These are phyloP conservation scores for Alectura lathami DNA, from an alignment of 2,113 vertebrate genomes.

Conservation along the genomic window DNA sequence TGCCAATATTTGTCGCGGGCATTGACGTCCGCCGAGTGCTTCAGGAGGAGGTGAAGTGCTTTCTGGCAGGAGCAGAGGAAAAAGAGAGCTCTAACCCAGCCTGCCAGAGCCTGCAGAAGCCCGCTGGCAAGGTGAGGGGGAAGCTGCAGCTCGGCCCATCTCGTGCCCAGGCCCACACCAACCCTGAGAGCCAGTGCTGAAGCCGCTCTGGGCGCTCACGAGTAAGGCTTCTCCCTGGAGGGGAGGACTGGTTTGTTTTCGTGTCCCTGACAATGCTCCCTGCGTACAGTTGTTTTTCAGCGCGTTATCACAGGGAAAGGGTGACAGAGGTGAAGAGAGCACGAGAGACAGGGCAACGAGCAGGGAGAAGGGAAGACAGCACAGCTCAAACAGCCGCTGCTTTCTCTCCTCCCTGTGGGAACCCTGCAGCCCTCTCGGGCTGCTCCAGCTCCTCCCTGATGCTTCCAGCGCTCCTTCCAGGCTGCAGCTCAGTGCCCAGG, in stretches of 20 bases:
- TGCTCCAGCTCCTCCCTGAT: neutral
- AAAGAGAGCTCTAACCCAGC: neutral
- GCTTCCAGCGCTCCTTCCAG: neutral
- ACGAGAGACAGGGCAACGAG: rapidly evolving
- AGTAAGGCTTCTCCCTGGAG: neutral
- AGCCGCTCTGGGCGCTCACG: neutral
- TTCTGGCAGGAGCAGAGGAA: constrained; percentile 67
- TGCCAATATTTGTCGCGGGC: constrained; percentile 91
- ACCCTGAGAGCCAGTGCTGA: neutral
- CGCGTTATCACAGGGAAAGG: neutral
- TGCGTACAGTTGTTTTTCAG: rapidly evolving
- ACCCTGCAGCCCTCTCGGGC: neutral
- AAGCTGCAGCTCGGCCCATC: neutral
- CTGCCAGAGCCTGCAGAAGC: rapidly evolving
- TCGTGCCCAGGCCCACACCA: rapidly evolving
- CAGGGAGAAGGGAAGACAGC: neutral
- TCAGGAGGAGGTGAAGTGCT: constrained; percentile 88
- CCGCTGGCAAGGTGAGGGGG: rapidly evolving
- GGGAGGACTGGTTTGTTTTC: neutral
- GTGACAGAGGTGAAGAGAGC: too few relatives aligned
- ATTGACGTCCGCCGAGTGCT: constrained; percentile 88
- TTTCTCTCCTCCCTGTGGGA: neutral
- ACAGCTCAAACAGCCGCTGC: too few relatives aligned
- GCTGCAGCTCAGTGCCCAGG: neutral
- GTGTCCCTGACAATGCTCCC: neutral